phyloP scores from a whole-genome alignment of 2,888 invertebrate genomes.

The Molanna angustata region DNA sequence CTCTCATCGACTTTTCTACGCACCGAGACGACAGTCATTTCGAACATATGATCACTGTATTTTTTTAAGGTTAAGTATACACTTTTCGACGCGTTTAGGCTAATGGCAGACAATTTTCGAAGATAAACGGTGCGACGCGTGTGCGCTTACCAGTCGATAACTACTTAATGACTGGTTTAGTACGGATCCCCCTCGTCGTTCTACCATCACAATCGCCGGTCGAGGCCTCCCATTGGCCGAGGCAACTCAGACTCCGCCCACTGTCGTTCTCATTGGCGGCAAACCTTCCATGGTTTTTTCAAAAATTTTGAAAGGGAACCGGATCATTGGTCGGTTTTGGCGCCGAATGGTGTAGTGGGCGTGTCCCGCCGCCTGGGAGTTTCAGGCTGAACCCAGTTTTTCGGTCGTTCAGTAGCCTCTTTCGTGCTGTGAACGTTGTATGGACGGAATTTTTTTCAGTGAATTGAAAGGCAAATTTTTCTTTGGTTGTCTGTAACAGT shows the following conservation, averaged over 20 bases:
- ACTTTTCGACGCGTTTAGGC: slow-evolving; percentile 14
- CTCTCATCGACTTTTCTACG: slow-evolving; percentile 1
- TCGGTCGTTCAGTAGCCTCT: slow-evolving; percentile 13
- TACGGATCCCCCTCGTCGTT: slow-evolving; percentile 38
- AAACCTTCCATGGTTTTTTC: slow-evolving; percentile 14
- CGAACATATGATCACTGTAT: slow-evolving; percentile 10
- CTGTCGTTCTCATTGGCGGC: slow-evolving; percentile 5
- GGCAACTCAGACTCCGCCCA: background rate
- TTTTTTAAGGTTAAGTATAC: slow-evolving; percentile 23
- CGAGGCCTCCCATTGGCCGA: slow-evolving; percentile 14
- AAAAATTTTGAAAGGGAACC: slow-evolving; percentile 2
- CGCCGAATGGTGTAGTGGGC: slow-evolving; percentile 16
- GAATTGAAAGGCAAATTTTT: too few species aligned
- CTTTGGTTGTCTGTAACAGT: too few species aligned
- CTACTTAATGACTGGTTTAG: slow-evolving; percentile 35
- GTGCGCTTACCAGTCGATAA: slow-evolving; percentile 24
- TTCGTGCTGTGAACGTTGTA: background rate
- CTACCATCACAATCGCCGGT: slow-evolving; percentile 4
- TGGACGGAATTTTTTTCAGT: too few species aligned
- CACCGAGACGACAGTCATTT: slow-evolving; percentile 5
- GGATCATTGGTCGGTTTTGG: slow-evolving; percentile 1
- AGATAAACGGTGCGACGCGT: slow-evolving; percentile 32
- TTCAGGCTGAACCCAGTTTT: slow-evolving; percentile 9
- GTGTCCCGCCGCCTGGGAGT: slow-evolving; percentile 9
- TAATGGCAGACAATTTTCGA: slow-evolving; percentile 34